Percentiles rank a stretch among this genome's conserved stretches.
Evolutionary conservation across 1,140 invertebrate species (phyloP).

Genomic region (Bombyx mandarina): DNA sequence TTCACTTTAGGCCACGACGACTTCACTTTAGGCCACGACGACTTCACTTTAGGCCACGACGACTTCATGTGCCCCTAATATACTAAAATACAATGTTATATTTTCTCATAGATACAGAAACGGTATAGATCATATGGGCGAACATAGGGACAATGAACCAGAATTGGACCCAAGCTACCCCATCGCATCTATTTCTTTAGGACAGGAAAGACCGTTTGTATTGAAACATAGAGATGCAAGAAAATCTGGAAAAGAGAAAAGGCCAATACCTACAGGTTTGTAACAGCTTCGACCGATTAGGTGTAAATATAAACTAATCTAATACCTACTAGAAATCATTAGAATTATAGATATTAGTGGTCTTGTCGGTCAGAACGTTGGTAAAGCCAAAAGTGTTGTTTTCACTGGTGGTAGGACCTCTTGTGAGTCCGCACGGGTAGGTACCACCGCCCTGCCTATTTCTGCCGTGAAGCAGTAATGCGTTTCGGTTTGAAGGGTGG

Average conservation of each 20-base stretch:
- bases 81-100: neutral
- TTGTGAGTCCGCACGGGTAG: too few species aligned
- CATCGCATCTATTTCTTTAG: conserved; percentile 80
- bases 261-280: conserved; percentile 50
- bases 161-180: conserved; percentile 75
- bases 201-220: conserved; percentile 77
- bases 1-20: too few species aligned
- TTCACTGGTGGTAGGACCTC: too few species aligned
- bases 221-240: conserved; percentile 75
- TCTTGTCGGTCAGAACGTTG: too few species aligned
- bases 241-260: conserved; percentile 58
- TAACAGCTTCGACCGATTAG: neutral
- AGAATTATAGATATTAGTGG: conserved; percentile 4
- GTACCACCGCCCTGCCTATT: too few species aligned
- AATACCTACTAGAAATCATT: neutral
- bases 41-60: too few species aligned
- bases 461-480: too few species aligned
- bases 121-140: conserved; percentile 80
- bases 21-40: too few species aligned
- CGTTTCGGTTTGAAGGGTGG: too few species aligned
- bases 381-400: too few species aligned
- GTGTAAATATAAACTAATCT: conserved; percentile 1
- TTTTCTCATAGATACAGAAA: conserved; percentile 74
- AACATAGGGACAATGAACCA: conserved; percentile 80
- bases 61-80: conserved; percentile 3